Percentiles rank a stretch among this genome's conserved stretches.
phyloP scores from a whole-genome alignment of 2,113 vertebrate genomes.

The Rhynchomys soricoides region DNA sequence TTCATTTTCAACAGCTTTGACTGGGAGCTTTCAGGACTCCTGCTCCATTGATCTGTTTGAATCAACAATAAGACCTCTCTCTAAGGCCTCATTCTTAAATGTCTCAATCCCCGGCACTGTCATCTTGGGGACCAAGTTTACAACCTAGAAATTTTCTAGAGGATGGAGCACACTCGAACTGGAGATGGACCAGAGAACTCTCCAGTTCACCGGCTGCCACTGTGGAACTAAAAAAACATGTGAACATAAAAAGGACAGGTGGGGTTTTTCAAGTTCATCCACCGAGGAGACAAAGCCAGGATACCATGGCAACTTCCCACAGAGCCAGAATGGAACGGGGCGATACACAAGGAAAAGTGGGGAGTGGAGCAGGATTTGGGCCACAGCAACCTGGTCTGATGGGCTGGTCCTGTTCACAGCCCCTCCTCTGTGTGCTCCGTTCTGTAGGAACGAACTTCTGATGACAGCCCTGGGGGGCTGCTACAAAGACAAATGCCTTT shows the following conservation, averaged over 20 bases:
- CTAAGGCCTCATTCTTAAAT: background rate
- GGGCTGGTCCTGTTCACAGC: no score
- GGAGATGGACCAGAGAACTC: background rate
- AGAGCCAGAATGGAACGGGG: background rate
- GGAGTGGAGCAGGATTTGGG: background rate
- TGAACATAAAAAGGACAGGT: background rate
- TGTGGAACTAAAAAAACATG: background rate
- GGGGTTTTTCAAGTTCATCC: background rate
- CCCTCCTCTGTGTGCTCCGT: background rate
- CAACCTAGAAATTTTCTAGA: background rate
- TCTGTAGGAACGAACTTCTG: background rate
- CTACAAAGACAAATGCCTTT: background rate
- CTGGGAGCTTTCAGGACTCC: background rate
- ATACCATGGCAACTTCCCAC: background rate
- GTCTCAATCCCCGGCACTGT: no score
- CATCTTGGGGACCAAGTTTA: background rate
- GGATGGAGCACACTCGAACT: background rate
- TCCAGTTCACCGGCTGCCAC: background rate
- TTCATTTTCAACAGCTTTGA: background rate
- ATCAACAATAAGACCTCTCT: background rate
- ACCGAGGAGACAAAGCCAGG: background rate
- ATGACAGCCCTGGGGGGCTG: background rate
- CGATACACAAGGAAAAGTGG: background rate
- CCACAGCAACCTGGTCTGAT: background rate
- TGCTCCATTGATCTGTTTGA: no score